phyloP scores from a whole-genome alignment of 1,140 invertebrate species.

The Arctopsyche grandis region DNA sequence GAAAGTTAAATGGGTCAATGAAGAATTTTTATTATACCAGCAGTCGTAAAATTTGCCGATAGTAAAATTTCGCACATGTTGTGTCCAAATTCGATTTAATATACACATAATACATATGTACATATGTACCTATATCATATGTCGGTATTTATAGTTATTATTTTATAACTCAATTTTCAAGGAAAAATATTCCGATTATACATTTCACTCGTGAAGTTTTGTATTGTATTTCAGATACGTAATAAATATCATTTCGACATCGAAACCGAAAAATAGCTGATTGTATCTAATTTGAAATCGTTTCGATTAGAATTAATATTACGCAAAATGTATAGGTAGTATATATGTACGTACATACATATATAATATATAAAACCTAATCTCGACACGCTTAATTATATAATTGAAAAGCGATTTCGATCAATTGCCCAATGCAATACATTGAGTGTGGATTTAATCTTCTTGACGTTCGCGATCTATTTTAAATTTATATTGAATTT shows the following conservation, averaged over 20 bases:
- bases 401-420: slow-evolving; percentile 3
- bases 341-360: no score
- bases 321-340: no score
- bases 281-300: slow-evolving; percentile 26
- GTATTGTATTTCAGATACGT: not conserved
- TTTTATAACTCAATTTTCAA: no score
- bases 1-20: slow-evolving; percentile 24
- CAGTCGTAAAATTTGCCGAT: not conserved
- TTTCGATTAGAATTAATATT: not conserved
- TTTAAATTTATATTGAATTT: no score
- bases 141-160: no score
- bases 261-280: slow-evolving; percentile 27
- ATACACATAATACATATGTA: not conserved
- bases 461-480: no score
- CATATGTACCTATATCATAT: not conserved
- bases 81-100: not conserved
- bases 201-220: no score
- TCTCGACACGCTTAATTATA: slow-evolving; percentile 15
- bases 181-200: no score
- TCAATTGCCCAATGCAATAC: no score
- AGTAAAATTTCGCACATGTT: not conserved
- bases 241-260: slow-evolving; percentile 14
- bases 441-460: no score
- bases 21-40: slow-evolving; percentile 13
- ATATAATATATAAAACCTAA: not conserved